These are phyloP conservation scores for Drosophila sproati DNA, from an alignment of 1,140 invertebrate genomes.

Conservation along the genomic window DNA sequence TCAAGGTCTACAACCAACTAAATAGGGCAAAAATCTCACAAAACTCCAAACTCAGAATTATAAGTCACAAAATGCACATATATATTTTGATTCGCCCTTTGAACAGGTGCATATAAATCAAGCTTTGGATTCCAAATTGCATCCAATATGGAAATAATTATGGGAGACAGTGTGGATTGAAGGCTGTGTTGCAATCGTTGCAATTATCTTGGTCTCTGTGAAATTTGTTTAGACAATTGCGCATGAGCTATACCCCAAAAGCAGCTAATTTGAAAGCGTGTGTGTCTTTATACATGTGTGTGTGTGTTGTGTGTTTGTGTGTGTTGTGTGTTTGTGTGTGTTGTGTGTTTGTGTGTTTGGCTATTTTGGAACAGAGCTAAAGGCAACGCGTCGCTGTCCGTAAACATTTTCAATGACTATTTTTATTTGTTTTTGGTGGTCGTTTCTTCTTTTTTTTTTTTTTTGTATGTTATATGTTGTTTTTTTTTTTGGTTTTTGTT, in stretches of 20 bases:
- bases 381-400: constrained; percentile 48
- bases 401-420: constrained; percentile 82
- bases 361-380: constrained; percentile 64
- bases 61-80: background rate
- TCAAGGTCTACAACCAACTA: too few relatives aligned
- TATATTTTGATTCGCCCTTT: background rate
- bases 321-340: constrained; percentile 4
- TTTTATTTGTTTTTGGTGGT: constrained; percentile 55
- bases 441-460: constrained; percentile 51
- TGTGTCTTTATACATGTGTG: background rate
- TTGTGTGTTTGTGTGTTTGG: constrained; percentile 25
- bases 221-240: constrained; percentile 49
- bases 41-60: too few relatives aligned
- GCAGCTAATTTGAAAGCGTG: constrained; percentile 22
- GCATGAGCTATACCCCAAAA: constrained; percentile 26
- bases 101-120: too few relatives aligned
- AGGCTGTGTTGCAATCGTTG: constrained; percentile 16
- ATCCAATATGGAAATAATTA: background rate
- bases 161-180: constrained; percentile 22
- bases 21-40: too few relatives aligned
- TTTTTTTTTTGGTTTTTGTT: constrained; percentile 69
- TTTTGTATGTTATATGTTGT: constrained; percentile 27
- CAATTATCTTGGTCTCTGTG: constrained; percentile 40
- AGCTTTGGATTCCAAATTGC: too few relatives aligned
- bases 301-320: constrained; percentile 11